phyloP scores from a whole-genome alignment of 30 jellyfish, hydroid and myxozoan genomes.

The Catostylus mosaicus region DNA sequence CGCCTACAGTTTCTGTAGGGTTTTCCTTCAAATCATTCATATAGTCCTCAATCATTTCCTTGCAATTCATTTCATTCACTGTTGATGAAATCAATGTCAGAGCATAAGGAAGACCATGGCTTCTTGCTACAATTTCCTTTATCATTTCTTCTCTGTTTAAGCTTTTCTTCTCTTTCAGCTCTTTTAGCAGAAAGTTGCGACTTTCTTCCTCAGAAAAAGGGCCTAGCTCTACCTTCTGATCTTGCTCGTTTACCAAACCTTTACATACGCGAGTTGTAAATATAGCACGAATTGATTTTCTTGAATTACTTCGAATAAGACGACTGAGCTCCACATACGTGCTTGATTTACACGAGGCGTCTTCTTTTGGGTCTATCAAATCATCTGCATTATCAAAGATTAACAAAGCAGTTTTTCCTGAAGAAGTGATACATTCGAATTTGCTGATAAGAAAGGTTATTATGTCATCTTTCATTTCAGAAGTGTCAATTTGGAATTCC shows the following conservation, averaged over 20 bases:
- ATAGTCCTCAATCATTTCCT: neutral
- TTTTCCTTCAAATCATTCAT: neutral
- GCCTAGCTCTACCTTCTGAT: neutral
- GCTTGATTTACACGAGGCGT: neutral
- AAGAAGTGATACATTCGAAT: neutral
- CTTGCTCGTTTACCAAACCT: neutral
- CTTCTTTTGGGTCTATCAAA: neutral
- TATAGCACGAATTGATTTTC: constrained; percentile 1
- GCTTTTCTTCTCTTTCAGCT: neutral
- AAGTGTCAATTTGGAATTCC: constrained; percentile 12
- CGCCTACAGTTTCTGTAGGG: neutral
- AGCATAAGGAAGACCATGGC: constrained; percentile 23
- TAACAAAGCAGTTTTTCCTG: neutral
- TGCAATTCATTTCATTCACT: neutral
- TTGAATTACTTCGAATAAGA: neutral
- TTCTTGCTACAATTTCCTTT: neutral
- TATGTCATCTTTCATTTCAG: constrained; percentile 18
- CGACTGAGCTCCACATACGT: neutral
- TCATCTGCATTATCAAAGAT: constrained; percentile 36
- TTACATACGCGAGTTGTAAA: neutral
- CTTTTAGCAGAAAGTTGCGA: neutral
- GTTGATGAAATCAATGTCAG: neutral
- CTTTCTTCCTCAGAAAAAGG: neutral
- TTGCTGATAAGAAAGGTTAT: neutral
- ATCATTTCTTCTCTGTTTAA: neutral